Percentiles rank a stretch among this genome's conserved stretches.
phyloP scores from a whole-genome alignment of 2,797 vertebrate genomes.

The Phylloscopus collybita region DNA sequence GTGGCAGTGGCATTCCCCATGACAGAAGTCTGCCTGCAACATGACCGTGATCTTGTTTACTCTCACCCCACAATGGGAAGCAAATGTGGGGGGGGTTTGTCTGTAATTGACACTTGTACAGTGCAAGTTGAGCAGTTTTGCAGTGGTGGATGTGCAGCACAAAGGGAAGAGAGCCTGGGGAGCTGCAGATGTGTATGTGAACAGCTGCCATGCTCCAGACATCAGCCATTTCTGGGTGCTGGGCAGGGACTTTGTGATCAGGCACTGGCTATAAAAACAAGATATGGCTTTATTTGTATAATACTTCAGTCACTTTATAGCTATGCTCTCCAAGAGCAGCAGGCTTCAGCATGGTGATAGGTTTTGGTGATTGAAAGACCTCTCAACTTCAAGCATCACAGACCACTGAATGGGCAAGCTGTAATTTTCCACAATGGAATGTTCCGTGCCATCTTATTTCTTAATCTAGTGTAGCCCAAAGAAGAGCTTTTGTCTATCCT shows the following conservation, averaged over 20 bases:
- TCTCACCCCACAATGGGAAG: background rate
- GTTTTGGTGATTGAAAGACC: conserved; percentile 52
- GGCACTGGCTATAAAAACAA: background rate
- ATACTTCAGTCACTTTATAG: conserved; percentile 30
- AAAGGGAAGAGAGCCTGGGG: background rate
- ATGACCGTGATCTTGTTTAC: background rate
- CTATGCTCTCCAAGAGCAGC: conserved; percentile 20
- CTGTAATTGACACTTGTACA: background rate
- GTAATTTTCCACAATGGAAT: conserved; percentile 30
- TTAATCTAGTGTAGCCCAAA: conserved; percentile 2
- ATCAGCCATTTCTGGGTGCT: background rate
- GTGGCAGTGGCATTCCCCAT: background rate
- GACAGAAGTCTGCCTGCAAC: background rate
- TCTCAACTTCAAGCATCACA: conserved; percentile 43
- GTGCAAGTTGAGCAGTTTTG: background rate
- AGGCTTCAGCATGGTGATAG: background rate
- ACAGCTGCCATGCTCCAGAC: background rate
- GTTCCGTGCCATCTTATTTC: conserved; percentile 19
- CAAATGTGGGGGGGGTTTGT: background rate
- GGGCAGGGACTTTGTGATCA: background rate
- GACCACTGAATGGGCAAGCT: conserved; percentile 24
- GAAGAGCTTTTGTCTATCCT: background rate
- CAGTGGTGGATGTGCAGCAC: background rate
- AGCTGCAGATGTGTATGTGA: background rate
- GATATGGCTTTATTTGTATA: conserved; percentile 10